Evolutionary conservation across 1,140 invertebrate species (phyloP).

Genomic region (Leucophenga varia): DNA sequence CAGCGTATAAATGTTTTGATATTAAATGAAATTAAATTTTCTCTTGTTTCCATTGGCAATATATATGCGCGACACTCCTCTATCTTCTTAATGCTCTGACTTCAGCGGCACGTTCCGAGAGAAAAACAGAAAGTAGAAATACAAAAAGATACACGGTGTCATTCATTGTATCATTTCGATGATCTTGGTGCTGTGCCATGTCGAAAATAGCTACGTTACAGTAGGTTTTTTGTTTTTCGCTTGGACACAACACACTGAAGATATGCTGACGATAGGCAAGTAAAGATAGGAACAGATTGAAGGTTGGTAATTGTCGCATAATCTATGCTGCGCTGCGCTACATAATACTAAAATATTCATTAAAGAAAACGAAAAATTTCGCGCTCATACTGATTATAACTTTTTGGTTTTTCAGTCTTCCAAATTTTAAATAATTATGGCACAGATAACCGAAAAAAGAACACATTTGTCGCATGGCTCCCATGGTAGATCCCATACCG

Average conservation of each 20-base stretch:
- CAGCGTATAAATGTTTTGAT: too few species aligned
- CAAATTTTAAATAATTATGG: slow-evolving; percentile 49
- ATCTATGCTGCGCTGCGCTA: slow-evolving; percentile 8
- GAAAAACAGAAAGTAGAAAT: too few species aligned
- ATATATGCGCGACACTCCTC: too few species aligned
- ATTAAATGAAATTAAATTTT: too few species aligned
- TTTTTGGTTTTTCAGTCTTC: slow-evolving; percentile 19
- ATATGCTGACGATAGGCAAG: not conserved
- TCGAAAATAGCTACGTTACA: slow-evolving; percentile 49
- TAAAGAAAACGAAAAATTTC: too few species aligned
- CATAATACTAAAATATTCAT: too few species aligned
- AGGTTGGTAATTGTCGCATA: too few species aligned
- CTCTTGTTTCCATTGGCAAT: too few species aligned
- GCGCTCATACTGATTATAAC: too few species aligned
- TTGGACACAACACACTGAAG: slow-evolving; percentile 10
- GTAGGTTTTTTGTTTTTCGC: slow-evolving; percentile 17
- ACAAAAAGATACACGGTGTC: too few species aligned
- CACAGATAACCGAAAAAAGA: slow-evolving; percentile 52
- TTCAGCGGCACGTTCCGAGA: too few species aligned
- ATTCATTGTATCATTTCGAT: slow-evolving; percentile 13
- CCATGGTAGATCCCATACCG: slow-evolving; percentile 11
- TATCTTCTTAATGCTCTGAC: too few species aligned
- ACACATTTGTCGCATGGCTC: slow-evolving; percentile 16
- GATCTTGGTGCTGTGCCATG: slow-evolving; percentile 51
- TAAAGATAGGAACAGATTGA: slow-evolving; percentile 13